Evolutionary conservation across 1,140 invertebrate genomes (phyloP), one percentile per base, ranked within the genome.

Genomic region (Drosophila eugracilis): DNA sequence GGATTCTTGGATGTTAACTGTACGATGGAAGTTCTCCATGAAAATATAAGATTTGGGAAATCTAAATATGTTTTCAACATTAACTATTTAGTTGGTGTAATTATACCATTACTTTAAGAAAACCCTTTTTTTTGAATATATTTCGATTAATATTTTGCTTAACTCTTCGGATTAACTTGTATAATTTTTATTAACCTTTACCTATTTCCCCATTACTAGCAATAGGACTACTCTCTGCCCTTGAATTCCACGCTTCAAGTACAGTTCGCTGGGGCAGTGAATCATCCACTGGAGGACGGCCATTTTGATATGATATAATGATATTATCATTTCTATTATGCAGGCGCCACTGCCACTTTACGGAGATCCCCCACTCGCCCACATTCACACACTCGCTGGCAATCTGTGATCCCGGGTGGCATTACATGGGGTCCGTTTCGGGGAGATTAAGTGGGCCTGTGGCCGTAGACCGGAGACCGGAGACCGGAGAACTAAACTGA

Each of bases 291-390:
- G 15, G 14, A 26, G 37, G 44, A 24, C 78, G 65, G 72, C 80
- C 81, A 80, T 73, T 76, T 84, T 76, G 57, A 41, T 76, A 49
- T 63, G 76, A 86, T 86, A 86, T 85, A 72, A 66, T 67, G 76
- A 84, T 84, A 84, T 84, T 86, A 84, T 84, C 80, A 69, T 39
- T 65, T 67, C 21, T 76, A 63, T 86, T 86, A 84, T 86, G 81
- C 60, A 84, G 80, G 80, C 80, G 80, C 80, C 80, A 84, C 52
- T 76, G 77, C 81, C 80, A 84, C 81, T 84, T 84, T 84, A 86
- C 60, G 47, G 59, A 84, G 81, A 84, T 86, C 80, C 81, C 81
- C 80, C 78, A 69, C 65, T 34, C 42, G 24, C 34, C 44, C 52
- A 39, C 49, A 41, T 0, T 15, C 30, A 24, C 42, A 21, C 42